Percentiles rank a stretch among this genome's conserved stretches.
These are phyloP conservation scores for Lepidurus apus DNA, from an alignment of 1,140 invertebrate genomes.

Conservation along the genomic window DNA sequence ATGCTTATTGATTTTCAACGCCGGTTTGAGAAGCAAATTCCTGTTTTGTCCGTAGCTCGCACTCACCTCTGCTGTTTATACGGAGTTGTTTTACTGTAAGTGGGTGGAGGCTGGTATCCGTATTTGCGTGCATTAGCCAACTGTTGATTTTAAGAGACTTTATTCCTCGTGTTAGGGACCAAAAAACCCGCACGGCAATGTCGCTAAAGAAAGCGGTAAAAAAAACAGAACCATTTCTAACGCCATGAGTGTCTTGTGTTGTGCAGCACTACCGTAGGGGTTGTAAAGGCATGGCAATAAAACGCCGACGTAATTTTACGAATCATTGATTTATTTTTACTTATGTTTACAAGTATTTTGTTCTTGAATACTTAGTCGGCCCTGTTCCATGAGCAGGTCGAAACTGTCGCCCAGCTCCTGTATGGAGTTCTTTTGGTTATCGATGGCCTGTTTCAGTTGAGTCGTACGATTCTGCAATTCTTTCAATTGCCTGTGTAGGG, in stretches of 20 bases:
- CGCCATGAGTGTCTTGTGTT: not conserved
- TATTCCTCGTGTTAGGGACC: not conserved
- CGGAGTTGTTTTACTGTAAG: not conserved
- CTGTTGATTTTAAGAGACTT: conserved; percentile 11
- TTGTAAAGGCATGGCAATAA: conserved; percentile 13
- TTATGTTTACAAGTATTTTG: not conserved
- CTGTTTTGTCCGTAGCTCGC: not conserved
- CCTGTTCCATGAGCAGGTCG: not conserved
- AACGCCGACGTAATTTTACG: not conserved
- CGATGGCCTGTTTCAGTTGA: not conserved
- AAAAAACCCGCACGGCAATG: not conserved
- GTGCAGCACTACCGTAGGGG: conserved; percentile 20
- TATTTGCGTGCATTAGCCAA: conserved; percentile 17
- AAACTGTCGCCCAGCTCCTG: not conserved
- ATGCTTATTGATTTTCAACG: not conserved
- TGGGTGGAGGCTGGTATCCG: conserved; percentile 12
- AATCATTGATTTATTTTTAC: not conserved
- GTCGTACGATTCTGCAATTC: not conserved
- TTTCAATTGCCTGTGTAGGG: not conserved
- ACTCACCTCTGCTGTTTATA: conserved; percentile 5
- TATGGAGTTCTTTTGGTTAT: not conserved
- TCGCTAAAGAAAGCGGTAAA: not conserved
- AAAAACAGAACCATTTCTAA: not conserved
- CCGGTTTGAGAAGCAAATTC: not conserved
- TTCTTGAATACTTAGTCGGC: not conserved